Base-by-base conservation (phyloP, 2,797 vertebrate species). In the Poeciliopsis infans region DNA sequence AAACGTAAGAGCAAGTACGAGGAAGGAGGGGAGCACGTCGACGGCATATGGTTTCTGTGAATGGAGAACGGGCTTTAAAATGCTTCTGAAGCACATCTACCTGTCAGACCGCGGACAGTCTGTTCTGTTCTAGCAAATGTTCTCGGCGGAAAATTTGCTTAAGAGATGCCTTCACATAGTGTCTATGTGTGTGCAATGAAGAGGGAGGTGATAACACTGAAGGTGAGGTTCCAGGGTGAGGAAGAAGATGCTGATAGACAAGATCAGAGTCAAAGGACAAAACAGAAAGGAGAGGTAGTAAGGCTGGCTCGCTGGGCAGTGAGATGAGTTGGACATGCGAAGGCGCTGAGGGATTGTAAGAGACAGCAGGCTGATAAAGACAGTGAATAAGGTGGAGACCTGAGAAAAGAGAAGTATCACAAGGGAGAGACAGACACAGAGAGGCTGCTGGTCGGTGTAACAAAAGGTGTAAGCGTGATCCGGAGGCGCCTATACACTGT, bases 171-270 rank as follows among this genome's bases (percentile, higher is more conserved):
- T 76, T 75, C 25, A 61, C 66, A 43, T 33, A 68, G 73, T 41
- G 74, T 2, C 2, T 76, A 18, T 75, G 43, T 80, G 77, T 83
- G 75, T 46, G 77, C 66, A 76, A 55, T 72, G 71, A 77, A 49
- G 33, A 78, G 59, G 59, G 78, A 88, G 90, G 83, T 81, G 91
- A 85, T 78, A 86, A 85, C 70, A 83, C 76, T 64, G 75, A 69
- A 90, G 83, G 87, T 88, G 83, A 90, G 85, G 70, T 76, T 70
- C 2, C 25, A 70, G 41, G 79, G 86, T 53, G 43, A 74, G 88
- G 89, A 84, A 84, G 81, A 49, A 75, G 89, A 86, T 75, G 85
- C 87, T 82, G 85, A 88, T 82, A 84, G 89, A 87, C 82, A 88
- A 15, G 15, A 39, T 76, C 57, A 77, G 73, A 3, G 79, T 81